Evolutionary conservation across 2,888 invertebrate genomes (phyloP).

Genomic region (Tryphoninae sp.): DNA sequence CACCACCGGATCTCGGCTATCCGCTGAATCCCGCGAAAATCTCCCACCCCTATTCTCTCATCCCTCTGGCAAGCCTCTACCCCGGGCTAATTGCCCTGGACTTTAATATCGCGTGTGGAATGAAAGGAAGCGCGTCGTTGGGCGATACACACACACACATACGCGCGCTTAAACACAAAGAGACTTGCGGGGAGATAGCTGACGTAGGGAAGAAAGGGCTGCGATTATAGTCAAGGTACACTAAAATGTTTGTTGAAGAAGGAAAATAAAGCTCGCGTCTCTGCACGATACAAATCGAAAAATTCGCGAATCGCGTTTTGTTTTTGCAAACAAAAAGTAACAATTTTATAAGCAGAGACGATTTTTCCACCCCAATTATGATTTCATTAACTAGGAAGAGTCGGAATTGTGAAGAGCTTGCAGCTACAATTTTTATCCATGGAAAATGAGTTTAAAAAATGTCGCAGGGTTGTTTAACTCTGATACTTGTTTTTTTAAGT

Average conservation of each 20-base stretch:
- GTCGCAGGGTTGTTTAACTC: too few species aligned
- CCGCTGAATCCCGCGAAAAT: constrained; percentile 68
- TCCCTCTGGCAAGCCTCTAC: constrained; percentile 64
- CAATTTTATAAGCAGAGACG: neutral
- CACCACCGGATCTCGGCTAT: constrained; percentile 67
- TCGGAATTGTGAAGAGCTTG: too few species aligned
- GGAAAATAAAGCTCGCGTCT: neutral
- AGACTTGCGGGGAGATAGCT: constrained; percentile 48
- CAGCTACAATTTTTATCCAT: too few species aligned
- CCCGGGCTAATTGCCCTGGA: constrained; percentile 76
- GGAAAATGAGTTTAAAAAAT: too few species aligned
- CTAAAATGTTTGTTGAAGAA: constrained; percentile 17
- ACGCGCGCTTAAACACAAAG: neutral
- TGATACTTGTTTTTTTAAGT: too few species aligned
- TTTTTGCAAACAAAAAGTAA: neutral
- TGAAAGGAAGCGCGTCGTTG: constrained; percentile 67
- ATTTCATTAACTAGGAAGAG: neutral
- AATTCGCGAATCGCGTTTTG: neutral
- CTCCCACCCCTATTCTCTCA: constrained; percentile 64
- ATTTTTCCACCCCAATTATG: neutral
- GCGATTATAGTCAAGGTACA: constrained; percentile 49
- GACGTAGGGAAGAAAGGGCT: constrained; percentile 52
- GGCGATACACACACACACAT: constrained; percentile 26
- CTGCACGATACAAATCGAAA: constrained; percentile 4
- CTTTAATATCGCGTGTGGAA: constrained; percentile 78